Evolutionary conservation across 2,113 vertebrate species (phyloP).

Genomic region (Semnopithecus entellus): DNA sequence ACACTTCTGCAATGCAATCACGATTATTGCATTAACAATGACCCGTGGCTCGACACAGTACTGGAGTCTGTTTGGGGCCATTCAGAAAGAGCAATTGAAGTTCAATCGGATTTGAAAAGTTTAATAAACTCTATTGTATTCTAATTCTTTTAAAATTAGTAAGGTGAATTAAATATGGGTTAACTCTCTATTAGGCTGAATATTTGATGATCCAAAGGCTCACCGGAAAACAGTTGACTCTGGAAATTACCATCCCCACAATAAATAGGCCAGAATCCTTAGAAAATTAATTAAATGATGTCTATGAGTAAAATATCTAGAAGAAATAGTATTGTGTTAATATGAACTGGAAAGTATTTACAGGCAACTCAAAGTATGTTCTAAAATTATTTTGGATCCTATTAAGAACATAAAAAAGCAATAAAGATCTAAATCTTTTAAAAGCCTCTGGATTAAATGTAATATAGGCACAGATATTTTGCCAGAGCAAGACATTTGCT

Average conservation of each 20-base stretch:
- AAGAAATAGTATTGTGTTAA: conserved; percentile 6
- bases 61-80: neutral
- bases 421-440: conserved; percentile 4
- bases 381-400: conserved; percentile 27
- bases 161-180: neutral
- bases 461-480: neutral
- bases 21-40: neutral
- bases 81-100: neutral
- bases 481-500: neutral
- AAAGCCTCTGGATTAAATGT: neutral
- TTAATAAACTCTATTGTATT: neutral
- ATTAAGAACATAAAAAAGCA: conserved; percentile 33
- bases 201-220: neutral
- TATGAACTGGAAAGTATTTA: neutral
- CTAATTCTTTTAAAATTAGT: conserved; percentile 47
- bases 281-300: conserved; percentile 41
- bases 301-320: conserved; percentile 1
- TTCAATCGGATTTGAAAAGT: neutral
- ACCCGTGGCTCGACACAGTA: neutral
- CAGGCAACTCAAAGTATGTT: neutral
- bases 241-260: neutral
- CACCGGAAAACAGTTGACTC: neutral
- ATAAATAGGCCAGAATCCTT: conserved; percentile 1
- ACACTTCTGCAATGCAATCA: neutral
- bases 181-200: conserved; percentile 9